phyloP scores from a whole-genome alignment of 2,888 invertebrate species.

The Andrena fulva region DNA sequence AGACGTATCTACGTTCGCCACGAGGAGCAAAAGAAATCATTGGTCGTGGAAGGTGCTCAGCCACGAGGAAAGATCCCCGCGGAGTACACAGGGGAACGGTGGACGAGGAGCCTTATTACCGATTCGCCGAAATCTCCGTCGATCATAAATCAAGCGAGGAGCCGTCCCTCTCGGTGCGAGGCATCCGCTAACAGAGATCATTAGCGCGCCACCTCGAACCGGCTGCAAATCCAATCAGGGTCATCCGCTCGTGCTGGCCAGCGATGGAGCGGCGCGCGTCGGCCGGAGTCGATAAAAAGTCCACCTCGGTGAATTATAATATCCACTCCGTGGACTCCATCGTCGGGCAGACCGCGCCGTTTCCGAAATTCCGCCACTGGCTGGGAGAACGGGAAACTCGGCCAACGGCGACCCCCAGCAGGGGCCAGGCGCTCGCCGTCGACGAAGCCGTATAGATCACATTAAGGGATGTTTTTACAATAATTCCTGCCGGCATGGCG shows the following conservation, averaged over 20 bases:
- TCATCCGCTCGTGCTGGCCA: conserved; percentile 58
- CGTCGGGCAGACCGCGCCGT: conserved; percentile 12
- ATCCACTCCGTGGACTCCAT: conserved; percentile 5
- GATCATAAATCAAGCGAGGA: conserved; percentile 66
- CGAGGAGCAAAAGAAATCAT: not conserved
- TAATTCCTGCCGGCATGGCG: conserved; percentile 76
- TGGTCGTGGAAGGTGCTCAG: not conserved
- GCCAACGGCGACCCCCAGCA: not conserved
- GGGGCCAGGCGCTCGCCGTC: conserved; percentile 39
- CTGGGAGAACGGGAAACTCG: not conserved
- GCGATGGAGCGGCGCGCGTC: conserved; percentile 38
- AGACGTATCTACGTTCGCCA: not conserved
- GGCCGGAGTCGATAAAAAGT: conserved; percentile 52
- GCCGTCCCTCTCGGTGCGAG: conserved; percentile 59
- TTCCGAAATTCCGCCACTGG: conserved; percentile 3
- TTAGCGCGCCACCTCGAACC: conserved; percentile 69
- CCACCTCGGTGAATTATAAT: conserved; percentile 42
- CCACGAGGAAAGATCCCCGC: not conserved
- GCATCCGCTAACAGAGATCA: conserved; percentile 70
- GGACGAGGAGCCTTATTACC: conserved; percentile 46
- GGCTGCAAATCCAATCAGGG: conserved; percentile 60
- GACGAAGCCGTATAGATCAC: conserved; percentile 78
- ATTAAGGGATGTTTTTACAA: conserved; percentile 82
- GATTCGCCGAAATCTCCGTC: conserved; percentile 56
- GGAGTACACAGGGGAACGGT: conserved; percentile 26